A percentile compares a stretch with the other conserved stretches of the same genome.
phyloP scores from a whole-genome alignment of 2,113 vertebrate genomes.

The Eulacestoma nigropectus region DNA sequence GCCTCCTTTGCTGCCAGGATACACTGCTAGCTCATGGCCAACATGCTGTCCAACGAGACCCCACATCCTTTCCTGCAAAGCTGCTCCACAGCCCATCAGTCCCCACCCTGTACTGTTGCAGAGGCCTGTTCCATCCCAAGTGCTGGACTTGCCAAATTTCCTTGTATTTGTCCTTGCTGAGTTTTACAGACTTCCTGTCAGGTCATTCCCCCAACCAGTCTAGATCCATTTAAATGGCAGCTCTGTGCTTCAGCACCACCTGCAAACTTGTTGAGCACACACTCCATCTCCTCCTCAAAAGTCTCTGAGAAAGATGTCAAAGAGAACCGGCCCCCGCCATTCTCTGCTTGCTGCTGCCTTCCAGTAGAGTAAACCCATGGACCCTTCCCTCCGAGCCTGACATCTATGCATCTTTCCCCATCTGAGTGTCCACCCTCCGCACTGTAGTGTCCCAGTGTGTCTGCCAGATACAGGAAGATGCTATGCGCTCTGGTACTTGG shows the following conservation, averaged over 20 bases:
- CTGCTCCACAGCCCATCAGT: background rate
- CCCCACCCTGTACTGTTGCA: background rate
- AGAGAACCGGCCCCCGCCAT: rapidly evolving
- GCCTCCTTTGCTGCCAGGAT: background rate
- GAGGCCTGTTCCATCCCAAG: background rate
- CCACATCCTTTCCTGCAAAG: background rate
- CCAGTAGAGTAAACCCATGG: background rate
- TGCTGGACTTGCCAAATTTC: background rate
- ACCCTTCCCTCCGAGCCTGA: background rate
- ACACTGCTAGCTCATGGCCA: background rate
- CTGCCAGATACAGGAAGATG: background rate
- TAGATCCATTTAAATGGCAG: background rate
- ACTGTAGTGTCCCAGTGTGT: background rate
- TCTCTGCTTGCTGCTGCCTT: background rate
- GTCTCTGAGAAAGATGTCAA: background rate
- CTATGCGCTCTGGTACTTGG: background rate
- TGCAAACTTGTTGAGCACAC: background rate
- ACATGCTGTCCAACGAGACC: background rate
- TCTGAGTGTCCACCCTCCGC: rapidly evolving
- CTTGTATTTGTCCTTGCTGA: background rate
- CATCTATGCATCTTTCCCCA: background rate
- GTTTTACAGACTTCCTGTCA: background rate
- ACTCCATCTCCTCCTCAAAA: background rate
- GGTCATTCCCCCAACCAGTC: background rate
- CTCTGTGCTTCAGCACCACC: background rate